A percentile compares a stretch with the other conserved stretches of the same genome.
Evolutionary conservation across 1,140 invertebrate species (phyloP).

Genomic region (Drosophila nikananu): DNA sequence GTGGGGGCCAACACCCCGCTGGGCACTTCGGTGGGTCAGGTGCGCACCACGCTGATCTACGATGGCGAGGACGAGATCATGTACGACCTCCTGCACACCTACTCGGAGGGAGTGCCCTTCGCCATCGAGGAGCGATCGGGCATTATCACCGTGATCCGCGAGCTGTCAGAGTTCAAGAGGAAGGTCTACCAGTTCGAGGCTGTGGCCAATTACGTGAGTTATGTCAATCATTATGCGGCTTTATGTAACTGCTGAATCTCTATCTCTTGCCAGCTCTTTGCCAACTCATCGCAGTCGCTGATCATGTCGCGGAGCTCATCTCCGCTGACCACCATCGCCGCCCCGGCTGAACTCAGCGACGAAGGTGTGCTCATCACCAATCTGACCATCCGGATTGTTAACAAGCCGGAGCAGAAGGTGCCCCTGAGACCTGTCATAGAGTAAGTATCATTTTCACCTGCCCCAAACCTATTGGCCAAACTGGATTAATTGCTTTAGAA

Average conservation of each 20-base stretch:
- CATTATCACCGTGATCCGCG: conserved; percentile 93
- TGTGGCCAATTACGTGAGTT: conserved; percentile 88
- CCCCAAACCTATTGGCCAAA: conserved; percentile 16
- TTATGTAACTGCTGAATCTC: neutral
- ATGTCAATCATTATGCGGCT: neutral
- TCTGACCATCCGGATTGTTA: conserved; percentile 93
- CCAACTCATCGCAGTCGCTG: conserved; percentile 66
- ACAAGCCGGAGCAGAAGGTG: conserved; percentile 88
- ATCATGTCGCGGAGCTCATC: conserved; percentile 61
- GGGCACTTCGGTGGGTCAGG: conserved; percentile 94
- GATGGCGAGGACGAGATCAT: conserved; percentile 89
- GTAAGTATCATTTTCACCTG: conserved; percentile 85
- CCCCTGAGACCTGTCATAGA: conserved; percentile 87
- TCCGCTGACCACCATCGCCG: conserved; percentile 58
- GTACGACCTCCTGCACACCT: conserved; percentile 92
- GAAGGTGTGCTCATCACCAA: conserved; percentile 91
- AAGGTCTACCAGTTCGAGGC: conserved; percentile 92
- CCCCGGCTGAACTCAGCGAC: conserved; percentile 70
- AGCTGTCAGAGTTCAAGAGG: conserved; percentile 89
- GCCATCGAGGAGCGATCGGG: conserved; percentile 95
- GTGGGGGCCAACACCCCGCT: conserved; percentile 93
- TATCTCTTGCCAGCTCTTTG: conserved; percentile 58
- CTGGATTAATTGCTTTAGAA: conserved; percentile 19
- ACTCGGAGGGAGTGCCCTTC: conserved; percentile 95
- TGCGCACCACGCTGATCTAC: conserved; percentile 88